Base-by-base conservation (phyloP, 1,140 invertebrate species). In the Dendroctonus ponderosae region DNA sequence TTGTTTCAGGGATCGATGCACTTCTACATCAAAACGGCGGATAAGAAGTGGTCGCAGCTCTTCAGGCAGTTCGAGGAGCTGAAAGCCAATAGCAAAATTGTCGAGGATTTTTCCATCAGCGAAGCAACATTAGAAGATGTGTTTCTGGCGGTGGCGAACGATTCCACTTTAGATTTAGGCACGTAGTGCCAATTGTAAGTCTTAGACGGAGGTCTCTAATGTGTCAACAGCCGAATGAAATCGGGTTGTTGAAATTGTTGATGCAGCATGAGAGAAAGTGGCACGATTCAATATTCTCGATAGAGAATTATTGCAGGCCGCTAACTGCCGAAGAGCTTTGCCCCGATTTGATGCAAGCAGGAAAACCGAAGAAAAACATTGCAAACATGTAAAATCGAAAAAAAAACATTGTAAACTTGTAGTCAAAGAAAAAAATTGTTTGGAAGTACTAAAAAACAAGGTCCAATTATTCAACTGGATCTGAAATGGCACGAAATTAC, bases 61-160 rank as follows among this genome's bases (percentile, higher is more conserved):
- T 66, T 66, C 15, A 14, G 26, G 48, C 40, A 59, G n/a, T 58
- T 66, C 40, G 63, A 66, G 9, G 56, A 66, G 2, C 12, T 66
- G n/a, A 66, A 66, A 42, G 8, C 3, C 2, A 41, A 37, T 6
- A 5, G 6, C 3, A 41, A 50, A 5, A 46, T 66, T 14, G 63
- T 72, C 44, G 71, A 70, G 48, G 71, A 72, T 50, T 72, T 71
- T 51, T 63, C 65, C 7, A 70, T 72, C 7, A 71, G 51, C 46
- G 67, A 70, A 40, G 67, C 70, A 9, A 62, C 71, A 14, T 48
- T 72, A 46, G 71, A 72, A 44, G 71, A 72, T 43, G 64, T 72
- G 4, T 72, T 72, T 51, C 40, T 72, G 12, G 44, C 37, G 54
- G 60, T 67, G 8, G 69, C 69, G 37, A 38, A 56, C 11, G 37